Evolutionary conservation across 2,888 invertebrate species (phyloP), one percentile per base, ranked within the genome.

Genomic region (Bedellia somnulentella): DNA sequence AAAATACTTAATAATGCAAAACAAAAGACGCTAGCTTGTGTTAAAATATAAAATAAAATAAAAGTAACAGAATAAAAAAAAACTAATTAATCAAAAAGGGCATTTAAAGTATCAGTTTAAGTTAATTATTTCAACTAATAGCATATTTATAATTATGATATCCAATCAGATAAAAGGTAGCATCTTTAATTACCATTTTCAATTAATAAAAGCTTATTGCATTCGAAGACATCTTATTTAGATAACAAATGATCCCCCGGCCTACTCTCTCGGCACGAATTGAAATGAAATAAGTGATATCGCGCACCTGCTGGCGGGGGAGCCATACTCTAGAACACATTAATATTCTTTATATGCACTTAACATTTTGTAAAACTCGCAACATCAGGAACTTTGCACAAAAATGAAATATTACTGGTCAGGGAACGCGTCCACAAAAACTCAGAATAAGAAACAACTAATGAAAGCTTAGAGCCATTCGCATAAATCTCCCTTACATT

Each of bases 381-480:
- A 61, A 64, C 60, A 64, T 63, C 54, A 57, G 57, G 58, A 71
- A 73, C 54, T 70, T 68, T 62, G 63, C 53, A 59, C 57, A 59
- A 63, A 70, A 66, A 71, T 75, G 70, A 75, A 67, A 75, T 70
- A 75, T 75, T 68, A 62, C 71, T 62, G 75, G 75, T 75, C 75
- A 75, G 70, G 70, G 68, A 63, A 63, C 60, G 56, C 58, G 61
- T 66, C 71, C 70, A 66, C 70, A 62, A 57, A 60, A 70, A 64
- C 64, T 61, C 61, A 61, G 63, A 66, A 53, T 59, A 71, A 73
- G 71, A 62, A 70, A 66, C 61, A 62, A 62, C 71, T 73, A 75
- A 75, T 75, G 75, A 75, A 75, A 75, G 75, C 75, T 73, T 67
- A 75, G 66, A 73, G 70, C 73, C 63, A 73, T 75, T 70, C 73